Percentiles rank a stretch among this genome's conserved stretches.
phyloP scores from a whole-genome alignment of 2,113 vertebrate species.

The Xiphias gladius region DNA sequence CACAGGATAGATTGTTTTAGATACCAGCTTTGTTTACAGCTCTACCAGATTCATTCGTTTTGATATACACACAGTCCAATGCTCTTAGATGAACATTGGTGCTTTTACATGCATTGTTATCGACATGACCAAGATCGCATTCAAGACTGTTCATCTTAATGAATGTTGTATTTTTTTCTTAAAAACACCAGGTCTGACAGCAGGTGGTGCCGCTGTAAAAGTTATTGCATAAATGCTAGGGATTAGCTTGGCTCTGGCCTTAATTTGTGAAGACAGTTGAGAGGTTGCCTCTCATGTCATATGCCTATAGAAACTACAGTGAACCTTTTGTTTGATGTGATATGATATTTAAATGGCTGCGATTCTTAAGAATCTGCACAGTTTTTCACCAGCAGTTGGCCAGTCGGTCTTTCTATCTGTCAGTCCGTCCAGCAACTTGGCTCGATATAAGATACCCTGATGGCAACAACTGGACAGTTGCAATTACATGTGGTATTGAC shows the following conservation, averaged over 20 bases:
- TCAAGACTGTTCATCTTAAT: neutral
- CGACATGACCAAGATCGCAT: neutral
- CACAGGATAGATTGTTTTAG: neutral
- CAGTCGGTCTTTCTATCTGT: neutral
- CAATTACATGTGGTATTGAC: no score
- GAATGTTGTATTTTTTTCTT: neutral
- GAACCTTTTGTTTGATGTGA: neutral
- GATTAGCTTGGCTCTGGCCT: neutral
- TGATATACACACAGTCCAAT: neutral
- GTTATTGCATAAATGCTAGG: neutral
- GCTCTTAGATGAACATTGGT: no score
- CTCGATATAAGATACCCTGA: neutral
- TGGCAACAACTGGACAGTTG: neutral
- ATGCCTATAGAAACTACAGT: neutral
- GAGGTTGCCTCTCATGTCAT: neutral
- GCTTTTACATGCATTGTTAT: neutral
- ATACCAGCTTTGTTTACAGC: neutral
- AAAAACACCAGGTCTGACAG: neutral
- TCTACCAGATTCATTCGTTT: neutral
- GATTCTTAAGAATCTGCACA: neutral
- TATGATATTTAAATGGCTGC: neutral
- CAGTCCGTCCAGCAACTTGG: no score
- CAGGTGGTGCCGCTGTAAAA: conserved; percentile 22
- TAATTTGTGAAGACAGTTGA: neutral
- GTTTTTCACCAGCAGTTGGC: neutral